Conservation (phyloP, 2,888 invertebrate species). For the Oscheius sp. region DNA sequence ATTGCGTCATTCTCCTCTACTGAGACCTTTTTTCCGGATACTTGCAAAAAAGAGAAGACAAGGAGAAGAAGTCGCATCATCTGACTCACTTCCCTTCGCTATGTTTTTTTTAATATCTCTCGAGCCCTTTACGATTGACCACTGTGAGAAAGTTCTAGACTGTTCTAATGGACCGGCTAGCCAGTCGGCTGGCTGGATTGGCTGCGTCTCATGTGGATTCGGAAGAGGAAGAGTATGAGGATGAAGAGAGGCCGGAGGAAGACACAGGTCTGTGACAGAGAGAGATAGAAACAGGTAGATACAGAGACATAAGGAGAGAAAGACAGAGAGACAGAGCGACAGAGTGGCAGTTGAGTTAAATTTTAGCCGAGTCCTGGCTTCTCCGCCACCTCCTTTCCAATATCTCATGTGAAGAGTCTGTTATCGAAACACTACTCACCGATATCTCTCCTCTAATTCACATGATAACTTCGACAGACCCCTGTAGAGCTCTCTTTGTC, state of each 20-base stretch:
- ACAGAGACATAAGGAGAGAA: no score
- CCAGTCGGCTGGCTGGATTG: slow-evolving; percentile 9
- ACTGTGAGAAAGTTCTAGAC: slow-evolving; percentile 5
- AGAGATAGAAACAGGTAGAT: no score
- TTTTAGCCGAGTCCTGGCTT: slow-evolving; percentile 24
- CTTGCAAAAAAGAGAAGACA: neutral
- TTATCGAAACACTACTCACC: slow-evolving; percentile 10
- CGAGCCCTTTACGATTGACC: neutral
- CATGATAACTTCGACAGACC: slow-evolving; percentile 17
- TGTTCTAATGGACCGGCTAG: neutral
- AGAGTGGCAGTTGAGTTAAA: no score
- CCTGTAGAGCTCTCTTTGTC: slow-evolving; percentile 7
- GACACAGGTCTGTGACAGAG: slow-evolving; percentile 1
- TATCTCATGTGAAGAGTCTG: slow-evolving; percentile 24
- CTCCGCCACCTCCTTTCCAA: slow-evolving; percentile 7
- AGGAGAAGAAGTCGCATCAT: slow-evolving; percentile 13
- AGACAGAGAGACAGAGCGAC: no score
- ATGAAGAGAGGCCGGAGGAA: slow-evolving; percentile 14
- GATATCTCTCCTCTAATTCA: slow-evolving; percentile 15
- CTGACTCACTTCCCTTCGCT: no score
- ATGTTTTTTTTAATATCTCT: neutral
- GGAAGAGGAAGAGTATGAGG: slow-evolving; percentile 1
- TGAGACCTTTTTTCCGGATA: neutral
- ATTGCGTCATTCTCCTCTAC: slow-evolving; percentile 8
- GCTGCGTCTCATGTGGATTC: neutral